These are phyloP conservation scores for Tursiops truncatus DNA, from an alignment of 2,113 vertebrate genomes.

Conservation along the genomic window DNA sequence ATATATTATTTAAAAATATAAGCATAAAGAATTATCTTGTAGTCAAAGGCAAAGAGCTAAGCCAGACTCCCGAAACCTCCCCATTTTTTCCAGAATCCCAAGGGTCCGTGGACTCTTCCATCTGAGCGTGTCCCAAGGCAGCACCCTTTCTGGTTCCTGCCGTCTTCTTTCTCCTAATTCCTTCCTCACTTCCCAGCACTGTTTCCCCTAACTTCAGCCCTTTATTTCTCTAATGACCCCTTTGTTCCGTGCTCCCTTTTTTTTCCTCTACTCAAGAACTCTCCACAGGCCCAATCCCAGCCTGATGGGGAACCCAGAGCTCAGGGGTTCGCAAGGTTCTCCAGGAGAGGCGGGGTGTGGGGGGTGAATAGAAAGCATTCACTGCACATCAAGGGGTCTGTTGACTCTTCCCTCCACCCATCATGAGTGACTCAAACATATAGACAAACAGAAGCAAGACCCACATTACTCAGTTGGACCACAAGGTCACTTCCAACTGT, in stretches of 20 bases:
- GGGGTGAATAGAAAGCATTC: fast-evolving
- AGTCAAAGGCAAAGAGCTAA: background rate
- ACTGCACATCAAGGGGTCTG: fast-evolving
- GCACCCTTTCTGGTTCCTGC: background rate
- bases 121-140: fast-evolving
- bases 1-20: background rate
- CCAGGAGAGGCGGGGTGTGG: fast-evolving
- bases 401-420: no score
- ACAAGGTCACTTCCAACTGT: background rate
- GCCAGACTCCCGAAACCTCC: fast-evolving
- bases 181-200: no score
- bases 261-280: background rate
- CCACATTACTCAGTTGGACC: background rate
- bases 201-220: fast-evolving
- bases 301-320: background rate
- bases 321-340: fast-evolving
- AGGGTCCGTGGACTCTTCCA: fast-evolving
- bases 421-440: fast-evolving
- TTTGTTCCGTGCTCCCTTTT: background rate
- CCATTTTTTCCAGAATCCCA: background rate
- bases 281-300: fast-evolving
- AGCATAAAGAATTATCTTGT: background rate
- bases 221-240: background rate
- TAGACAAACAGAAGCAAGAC: no score
- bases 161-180: background rate